Percentiles rank a stretch among this genome's conserved stretches.
Conservation (phyloP, 2,797 vertebrate species). For the Rhadinocentrus ornatus region DNA sequence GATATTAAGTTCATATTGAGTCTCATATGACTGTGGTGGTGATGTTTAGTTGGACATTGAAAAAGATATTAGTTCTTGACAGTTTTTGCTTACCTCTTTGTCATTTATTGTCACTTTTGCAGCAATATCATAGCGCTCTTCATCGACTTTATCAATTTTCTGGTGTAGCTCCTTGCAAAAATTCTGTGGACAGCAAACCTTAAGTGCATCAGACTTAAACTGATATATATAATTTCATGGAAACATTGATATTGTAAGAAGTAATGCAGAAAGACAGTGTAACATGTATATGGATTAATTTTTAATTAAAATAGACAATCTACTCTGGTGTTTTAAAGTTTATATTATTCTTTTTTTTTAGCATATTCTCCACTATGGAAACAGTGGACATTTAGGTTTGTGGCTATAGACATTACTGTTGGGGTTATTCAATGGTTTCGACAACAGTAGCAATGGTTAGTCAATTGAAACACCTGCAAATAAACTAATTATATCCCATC, state of each 20-base stretch:
- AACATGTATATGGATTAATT: neutral
- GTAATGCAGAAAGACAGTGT: neutral
- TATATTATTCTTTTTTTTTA: neutral
- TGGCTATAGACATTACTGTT: neutral
- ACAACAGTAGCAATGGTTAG: neutral
- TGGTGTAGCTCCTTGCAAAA: conserved; percentile 83
- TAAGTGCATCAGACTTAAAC: neutral
- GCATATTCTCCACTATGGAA: conserved; percentile 1
- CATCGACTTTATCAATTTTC: conserved; percentile 81
- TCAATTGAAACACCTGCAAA: conserved; percentile 3
- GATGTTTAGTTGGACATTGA: neutral
- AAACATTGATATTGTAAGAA: neutral
- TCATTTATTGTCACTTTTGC: conserved; percentile 81
- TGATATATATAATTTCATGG: neutral
- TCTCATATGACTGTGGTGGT: neutral
- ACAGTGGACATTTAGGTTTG: neutral
- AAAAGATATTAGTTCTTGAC: neutral
- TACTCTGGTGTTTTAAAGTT: neutral
- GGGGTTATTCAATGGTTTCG: conserved; percentile 7
- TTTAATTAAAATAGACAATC: neutral
- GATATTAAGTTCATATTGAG: neutral
- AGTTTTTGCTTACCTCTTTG: conserved; percentile 58
- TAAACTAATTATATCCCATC: conserved; percentile 1
- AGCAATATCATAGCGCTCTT: conserved; percentile 82
- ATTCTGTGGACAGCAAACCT: conserved; percentile 67